Base-by-base conservation (phyloP, 1,140 invertebrate genomes). In the Hylaeus volcanicus region DNA sequence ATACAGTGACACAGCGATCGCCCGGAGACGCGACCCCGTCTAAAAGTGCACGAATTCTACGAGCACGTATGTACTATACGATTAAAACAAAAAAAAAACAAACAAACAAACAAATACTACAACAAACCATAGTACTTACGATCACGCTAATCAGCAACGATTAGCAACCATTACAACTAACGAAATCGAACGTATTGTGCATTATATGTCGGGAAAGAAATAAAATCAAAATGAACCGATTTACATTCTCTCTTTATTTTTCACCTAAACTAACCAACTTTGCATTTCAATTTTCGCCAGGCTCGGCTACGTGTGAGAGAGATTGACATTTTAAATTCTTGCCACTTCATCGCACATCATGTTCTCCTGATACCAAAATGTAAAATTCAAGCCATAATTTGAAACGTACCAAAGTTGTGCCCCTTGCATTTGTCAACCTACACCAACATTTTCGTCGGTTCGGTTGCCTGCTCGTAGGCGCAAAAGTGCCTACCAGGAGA, bases 191-290 rank as follows among this genome's bases (percentile, higher is more conserved):
- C 70, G 76, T 86, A 88, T 85, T 89, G 86, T 84, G 84, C 81
- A 89, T 89, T 89, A 81, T 83, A 76, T 82, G 81, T 88, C 73
- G 81, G 79, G 63, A 88, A 89, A 68, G 64, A 84, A 89, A 88
- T 88, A 89, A 89, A 89, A 89, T 89, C 88, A 89, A 89, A 89
- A 89, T 88, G 60, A 88, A 85, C 58, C 83, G 74, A 87, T 85
- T 76, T 60, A 83, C 11, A 26, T 12, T 26, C 14, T 53, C 5
- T 60, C 45, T 0, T 66, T 26, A 58, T 41, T 60, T 6, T 12
- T 26, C 26, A 26, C 26, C 26, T 26, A 26, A 26, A 26, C 26
- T 26, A 26, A 26, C 26, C 26, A 26, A 26, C 26, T 26, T 26
- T 26, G 26, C 26, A 26, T 26, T 26, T 26, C 26, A 26, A 26